These are phyloP conservation scores for Boloria euphrosyne DNA, from an alignment of 2,888 invertebrate genomes.

Conservation along the genomic window DNA sequence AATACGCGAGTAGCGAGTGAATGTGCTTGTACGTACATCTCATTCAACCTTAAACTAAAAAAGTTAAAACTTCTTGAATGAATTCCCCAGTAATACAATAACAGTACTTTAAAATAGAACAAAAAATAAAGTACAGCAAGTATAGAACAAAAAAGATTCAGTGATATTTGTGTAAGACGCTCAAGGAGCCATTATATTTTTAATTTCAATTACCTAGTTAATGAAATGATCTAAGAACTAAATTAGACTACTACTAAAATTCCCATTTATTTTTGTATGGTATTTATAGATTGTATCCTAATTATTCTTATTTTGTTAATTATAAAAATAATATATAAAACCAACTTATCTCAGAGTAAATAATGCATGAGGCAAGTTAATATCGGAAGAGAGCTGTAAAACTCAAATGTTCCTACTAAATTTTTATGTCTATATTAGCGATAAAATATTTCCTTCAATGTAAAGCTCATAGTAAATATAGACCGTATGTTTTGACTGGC, in stretches of 20 bases:
- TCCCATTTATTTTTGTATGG: too few relatives aligned
- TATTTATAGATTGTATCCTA: too few relatives aligned
- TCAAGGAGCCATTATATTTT: too few relatives aligned
- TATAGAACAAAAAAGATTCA: too few relatives aligned
- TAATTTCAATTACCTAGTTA: too few relatives aligned
- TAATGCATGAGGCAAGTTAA: constrained; percentile 15
- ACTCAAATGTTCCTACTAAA: constrained; percentile 29
- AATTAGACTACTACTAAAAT: too few relatives aligned
- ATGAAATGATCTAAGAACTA: too few relatives aligned
- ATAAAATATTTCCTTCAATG: constrained; percentile 29
- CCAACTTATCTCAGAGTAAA: constrained; percentile 4
- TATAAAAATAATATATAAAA: constrained; percentile 9
- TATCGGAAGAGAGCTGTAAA: constrained; percentile 33
- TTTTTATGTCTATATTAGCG: constrained; percentile 33
- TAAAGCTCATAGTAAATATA: constrained; percentile 20
- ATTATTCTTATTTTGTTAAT: too few relatives aligned
- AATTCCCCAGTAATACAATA: neutral
- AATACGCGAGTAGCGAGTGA: constrained; percentile 44
- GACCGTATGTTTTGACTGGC: constrained; percentile 1
- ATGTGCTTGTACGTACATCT: constrained; percentile 40
- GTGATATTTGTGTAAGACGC: neutral
- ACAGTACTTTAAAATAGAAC: neutral
- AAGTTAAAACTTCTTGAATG: constrained; percentile 22
- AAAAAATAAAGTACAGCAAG: too few relatives aligned
- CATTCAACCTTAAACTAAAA: constrained; percentile 38